Evolutionary conservation across 2,797 vertebrate genomes (phyloP).

Genomic region (Leptatherina wallacei): DNA sequence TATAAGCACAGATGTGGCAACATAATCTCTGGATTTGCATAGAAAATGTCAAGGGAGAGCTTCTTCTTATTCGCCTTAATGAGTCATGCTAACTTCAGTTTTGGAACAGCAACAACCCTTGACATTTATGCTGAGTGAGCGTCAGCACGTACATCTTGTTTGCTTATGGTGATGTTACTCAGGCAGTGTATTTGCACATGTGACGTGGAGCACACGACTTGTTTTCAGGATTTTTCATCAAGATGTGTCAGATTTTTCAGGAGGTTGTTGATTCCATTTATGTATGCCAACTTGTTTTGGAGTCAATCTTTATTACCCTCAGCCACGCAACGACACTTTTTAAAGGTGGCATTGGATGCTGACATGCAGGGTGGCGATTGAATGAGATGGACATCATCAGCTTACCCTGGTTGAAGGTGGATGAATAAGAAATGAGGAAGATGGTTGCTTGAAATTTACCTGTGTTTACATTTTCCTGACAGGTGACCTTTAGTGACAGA

Average conservation of each 20-base stretch:
- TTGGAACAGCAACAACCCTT: slow-evolving; percentile 18
- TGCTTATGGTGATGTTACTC: slow-evolving; percentile 40
- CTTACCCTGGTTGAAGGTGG: not conserved
- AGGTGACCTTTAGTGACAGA: slow-evolving; percentile 40
- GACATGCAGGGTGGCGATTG: not conserved
- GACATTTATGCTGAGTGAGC: slow-evolving; percentile 46
- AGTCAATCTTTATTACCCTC: not conserved
- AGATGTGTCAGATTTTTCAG: not conserved
- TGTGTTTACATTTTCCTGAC: slow-evolving; percentile 35
- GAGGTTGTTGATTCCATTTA: not conserved
- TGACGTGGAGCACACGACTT: not conserved
- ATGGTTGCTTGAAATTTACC: slow-evolving; percentile 19
- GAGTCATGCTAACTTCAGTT: slow-evolving; percentile 64
- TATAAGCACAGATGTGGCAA: slow-evolving; percentile 64
- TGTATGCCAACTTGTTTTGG: not conserved
- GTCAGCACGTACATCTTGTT: slow-evolving; percentile 32
- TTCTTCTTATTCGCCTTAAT: slow-evolving; percentile 50
- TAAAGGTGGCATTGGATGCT: not conserved
- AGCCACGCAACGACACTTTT: not conserved
- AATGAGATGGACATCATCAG: not conserved
- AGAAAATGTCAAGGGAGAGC: slow-evolving; percentile 59
- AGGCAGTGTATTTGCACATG: not conserved
- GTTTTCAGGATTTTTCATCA: slow-evolving; percentile 19
- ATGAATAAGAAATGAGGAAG: slow-evolving; percentile 2
- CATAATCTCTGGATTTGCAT: slow-evolving; percentile 50